A percentile compares a stretch with the other conserved stretches of the same genome.
phyloP scores from a whole-genome alignment of 2,888 invertebrate species.

The Phania funesta region DNA sequence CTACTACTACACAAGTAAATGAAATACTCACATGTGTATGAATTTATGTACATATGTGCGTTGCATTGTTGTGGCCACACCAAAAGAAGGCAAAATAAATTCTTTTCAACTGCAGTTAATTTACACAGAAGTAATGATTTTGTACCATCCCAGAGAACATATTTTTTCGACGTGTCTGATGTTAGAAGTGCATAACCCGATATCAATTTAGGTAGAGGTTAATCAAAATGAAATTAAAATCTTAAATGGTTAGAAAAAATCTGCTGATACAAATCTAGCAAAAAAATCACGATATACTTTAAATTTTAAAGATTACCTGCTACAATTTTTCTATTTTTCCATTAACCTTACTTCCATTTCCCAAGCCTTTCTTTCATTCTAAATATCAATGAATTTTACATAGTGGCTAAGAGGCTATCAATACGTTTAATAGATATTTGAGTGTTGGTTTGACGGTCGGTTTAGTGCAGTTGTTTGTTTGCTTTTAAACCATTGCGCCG shows the following conservation, averaged over 20 bases:
- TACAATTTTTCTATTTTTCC: conserved; percentile 16
- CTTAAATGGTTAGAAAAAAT: too few species aligned
- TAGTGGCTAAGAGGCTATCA: conserved; percentile 33
- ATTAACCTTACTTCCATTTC: background rate
- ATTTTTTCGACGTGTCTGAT: too few species aligned
- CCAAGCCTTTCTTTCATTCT: background rate
- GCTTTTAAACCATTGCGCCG: conserved; percentile 15
- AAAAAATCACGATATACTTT: background rate
- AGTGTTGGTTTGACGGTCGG: conserved; percentile 5
- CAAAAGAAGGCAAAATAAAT: conserved; percentile 48
- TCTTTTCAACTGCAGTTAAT: conserved; percentile 59
- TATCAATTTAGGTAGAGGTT: too few species aligned
- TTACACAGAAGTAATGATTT: conserved; percentile 23
- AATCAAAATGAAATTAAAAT: too few species aligned
- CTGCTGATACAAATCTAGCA: too few species aligned
- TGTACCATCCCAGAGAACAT: too few species aligned
- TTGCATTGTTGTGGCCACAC: conserved; percentile 12
- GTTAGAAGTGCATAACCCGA: too few species aligned
- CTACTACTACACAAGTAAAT: background rate
- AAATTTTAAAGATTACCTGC: background rate
- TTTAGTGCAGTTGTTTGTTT: conserved; percentile 2
- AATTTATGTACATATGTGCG: background rate
- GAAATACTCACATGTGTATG: background rate
- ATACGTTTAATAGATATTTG: conserved; percentile 58
- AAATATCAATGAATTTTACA: conserved; percentile 38